phyloP scores from a whole-genome alignment of 2,888 invertebrate genomes.

The Entomobrya multifasciata region DNA sequence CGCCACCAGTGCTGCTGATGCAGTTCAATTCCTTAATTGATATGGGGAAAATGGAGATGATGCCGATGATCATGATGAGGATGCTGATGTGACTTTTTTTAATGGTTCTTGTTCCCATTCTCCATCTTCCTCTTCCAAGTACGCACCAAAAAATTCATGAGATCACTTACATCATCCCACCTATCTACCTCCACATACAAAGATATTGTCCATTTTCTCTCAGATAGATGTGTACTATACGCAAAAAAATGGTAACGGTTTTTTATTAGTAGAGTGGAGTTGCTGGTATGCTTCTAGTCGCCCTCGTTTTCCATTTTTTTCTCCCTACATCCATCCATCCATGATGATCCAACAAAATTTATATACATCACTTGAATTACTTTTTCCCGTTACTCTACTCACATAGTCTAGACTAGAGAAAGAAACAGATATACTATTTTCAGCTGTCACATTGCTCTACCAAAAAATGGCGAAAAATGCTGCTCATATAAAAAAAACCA shows the following conservation, averaged over 20 bases:
- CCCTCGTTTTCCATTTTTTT: slow-evolving; percentile 1
- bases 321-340: slow-evolving; percentile 40
- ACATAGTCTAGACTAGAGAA: neutral
- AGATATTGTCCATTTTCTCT: slow-evolving; percentile 37
- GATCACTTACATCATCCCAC: slow-evolving; percentile 48
- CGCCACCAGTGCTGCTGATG: slow-evolving; percentile 36
- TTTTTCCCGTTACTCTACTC: slow-evolving; percentile 32
- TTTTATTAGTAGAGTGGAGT: neutral
- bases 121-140: no score
- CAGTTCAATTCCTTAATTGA: slow-evolving; percentile 68
- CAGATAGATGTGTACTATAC: no score
- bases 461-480: slow-evolving; percentile 32
- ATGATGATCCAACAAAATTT: slow-evolving; percentile 62
- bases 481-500: neutral
- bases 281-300: neutral
- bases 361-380: slow-evolving; percentile 59
- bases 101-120: slow-evolving; percentile 10
- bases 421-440: neutral
- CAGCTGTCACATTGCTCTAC: slow-evolving; percentile 24
- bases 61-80: slow-evolving; percentile 7
- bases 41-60: neutral
- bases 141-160: slow-evolving; percentile 67
- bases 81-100: slow-evolving; percentile 56
- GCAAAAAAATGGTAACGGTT: neutral
- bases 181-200: neutral